phyloP scores from a whole-genome alignment of 2,888 invertebrate species.

The Hofmannophila pseudospretella region DNA sequence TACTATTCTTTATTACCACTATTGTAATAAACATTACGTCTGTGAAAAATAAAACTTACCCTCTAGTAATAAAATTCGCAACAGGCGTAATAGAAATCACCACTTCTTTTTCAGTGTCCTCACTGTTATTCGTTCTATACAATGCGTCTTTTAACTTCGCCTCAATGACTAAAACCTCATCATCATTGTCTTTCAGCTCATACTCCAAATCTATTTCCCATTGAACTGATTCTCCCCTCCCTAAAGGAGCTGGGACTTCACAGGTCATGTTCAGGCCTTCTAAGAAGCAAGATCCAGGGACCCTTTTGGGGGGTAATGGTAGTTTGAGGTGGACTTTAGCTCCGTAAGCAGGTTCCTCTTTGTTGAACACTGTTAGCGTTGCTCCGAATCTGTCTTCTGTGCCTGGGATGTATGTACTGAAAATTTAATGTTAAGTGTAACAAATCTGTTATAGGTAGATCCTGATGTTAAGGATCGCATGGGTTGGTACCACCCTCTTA shows the following conservation, averaged over 20 bases:
- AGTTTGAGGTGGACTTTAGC: slow-evolving; percentile 45
- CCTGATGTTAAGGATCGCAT: too few relatives aligned
- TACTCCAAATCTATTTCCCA: slow-evolving; percentile 64
- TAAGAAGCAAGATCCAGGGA: slow-evolving; percentile 51
- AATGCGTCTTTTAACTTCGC: slow-evolving; percentile 44
- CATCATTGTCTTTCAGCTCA: slow-evolving; percentile 26
- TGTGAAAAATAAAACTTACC: slow-evolving; percentile 53
- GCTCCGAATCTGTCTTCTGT: slow-evolving; percentile 43
- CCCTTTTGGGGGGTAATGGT: slow-evolving; percentile 46
- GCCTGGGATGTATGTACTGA: slow-evolving; percentile 56
- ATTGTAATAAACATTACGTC: too few relatives aligned
- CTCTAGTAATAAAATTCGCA: slow-evolving; percentile 41
- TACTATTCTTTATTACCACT: too few relatives aligned
- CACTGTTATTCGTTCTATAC: slow-evolving; percentile 39
- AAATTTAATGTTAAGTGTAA: background rate
- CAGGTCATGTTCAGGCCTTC: slow-evolving; percentile 44
- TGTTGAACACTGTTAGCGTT: slow-evolving; percentile 44
- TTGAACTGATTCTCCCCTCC: slow-evolving; percentile 34
- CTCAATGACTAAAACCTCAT: slow-evolving; percentile 29
- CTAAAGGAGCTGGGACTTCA: slow-evolving; percentile 47
- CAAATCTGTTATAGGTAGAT: too few relatives aligned
- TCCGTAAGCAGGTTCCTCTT: slow-evolving; percentile 62
- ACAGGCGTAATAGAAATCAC: slow-evolving; percentile 35
- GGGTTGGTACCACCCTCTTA: too few relatives aligned
- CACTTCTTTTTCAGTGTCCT: slow-evolving; percentile 28